phyloP scores from a whole-genome alignment of 2,113 vertebrate genomes.

The Condylura cristata region DNA sequence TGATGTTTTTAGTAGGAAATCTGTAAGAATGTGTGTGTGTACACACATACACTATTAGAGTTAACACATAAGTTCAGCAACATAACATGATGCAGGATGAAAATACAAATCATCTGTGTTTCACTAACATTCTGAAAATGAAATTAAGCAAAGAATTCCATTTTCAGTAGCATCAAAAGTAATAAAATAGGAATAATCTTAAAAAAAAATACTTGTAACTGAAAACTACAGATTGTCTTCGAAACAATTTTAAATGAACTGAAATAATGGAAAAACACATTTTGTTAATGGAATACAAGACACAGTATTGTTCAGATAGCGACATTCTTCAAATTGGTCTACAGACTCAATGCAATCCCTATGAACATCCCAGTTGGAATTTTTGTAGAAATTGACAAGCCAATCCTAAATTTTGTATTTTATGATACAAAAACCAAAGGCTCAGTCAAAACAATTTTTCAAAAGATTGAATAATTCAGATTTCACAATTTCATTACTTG shows the following conservation, averaged over 20 bases:
- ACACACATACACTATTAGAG: not conserved
- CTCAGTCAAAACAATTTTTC: not conserved
- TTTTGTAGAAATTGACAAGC: not conserved
- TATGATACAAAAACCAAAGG: not conserved
- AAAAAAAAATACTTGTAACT: not conserved
- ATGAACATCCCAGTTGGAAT: not conserved
- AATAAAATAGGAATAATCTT: not conserved
- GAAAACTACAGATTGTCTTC: not conserved
- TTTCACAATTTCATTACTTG: constrained; percentile 4
- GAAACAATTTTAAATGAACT: not conserved
- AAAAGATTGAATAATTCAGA: not conserved
- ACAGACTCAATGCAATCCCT: not conserved
- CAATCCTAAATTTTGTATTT: constrained; percentile 8
- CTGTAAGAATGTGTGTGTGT: not conserved
- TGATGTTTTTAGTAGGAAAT: not conserved
- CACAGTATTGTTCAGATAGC: not conserved
- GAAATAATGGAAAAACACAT: not conserved
- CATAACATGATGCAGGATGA: not conserved
- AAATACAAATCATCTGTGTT: not conserved
- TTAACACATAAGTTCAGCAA: not conserved
- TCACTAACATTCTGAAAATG: constrained; percentile 1
- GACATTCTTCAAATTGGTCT: not conserved
- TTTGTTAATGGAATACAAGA: not conserved
- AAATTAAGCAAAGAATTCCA: not conserved
- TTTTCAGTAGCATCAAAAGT: not conserved